phyloP scores from a whole-genome alignment of 2,888 invertebrate genomes.

The Phengaris arion region DNA sequence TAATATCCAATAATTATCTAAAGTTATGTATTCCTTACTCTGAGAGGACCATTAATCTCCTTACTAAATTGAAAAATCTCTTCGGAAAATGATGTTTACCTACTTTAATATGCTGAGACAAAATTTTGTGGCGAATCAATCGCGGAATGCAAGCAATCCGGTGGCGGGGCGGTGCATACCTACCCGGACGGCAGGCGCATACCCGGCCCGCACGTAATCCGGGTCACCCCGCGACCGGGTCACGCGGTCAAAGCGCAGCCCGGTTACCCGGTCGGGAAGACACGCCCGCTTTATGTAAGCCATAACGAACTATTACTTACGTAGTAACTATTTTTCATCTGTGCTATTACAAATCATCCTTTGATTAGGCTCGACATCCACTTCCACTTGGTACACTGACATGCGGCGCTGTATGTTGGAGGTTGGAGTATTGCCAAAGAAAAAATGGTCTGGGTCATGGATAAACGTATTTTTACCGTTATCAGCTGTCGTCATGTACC shows the following conservation, averaged over 20 bases:
- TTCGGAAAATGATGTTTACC: too few species aligned
- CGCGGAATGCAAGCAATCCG: slow-evolving; percentile 51
- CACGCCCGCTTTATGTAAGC: slow-evolving; percentile 43
- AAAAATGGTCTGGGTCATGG: background rate
- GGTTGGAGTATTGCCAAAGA: slow-evolving; percentile 1
- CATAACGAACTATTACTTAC: slow-evolving; percentile 31
- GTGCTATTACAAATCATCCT: background rate
- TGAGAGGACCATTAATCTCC: too few species aligned
- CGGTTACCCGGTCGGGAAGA: slow-evolving; percentile 52
- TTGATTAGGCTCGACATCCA: background rate
- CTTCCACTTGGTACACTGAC: background rate
- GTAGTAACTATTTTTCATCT: too few species aligned
- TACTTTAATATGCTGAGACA: slow-evolving; percentile 16
- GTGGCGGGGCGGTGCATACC: slow-evolving; percentile 49
- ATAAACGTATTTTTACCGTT: background rate
- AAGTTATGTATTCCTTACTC: too few species aligned
- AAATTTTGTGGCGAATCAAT: slow-evolving; percentile 48
- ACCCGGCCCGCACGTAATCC: slow-evolving; percentile 44
- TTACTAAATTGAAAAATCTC: too few species aligned
- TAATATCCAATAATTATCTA: too few species aligned
- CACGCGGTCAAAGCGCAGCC: slow-evolving; percentile 56
- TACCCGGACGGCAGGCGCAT: slow-evolving; percentile 39
- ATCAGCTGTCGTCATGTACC: too few species aligned
- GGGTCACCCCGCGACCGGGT: slow-evolving; percentile 66
- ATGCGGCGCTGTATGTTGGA: background rate